A percentile compares a stretch with the other conserved stretches of the same genome.
phyloP scores from a whole-genome alignment of 2,797 vertebrate genomes.

The Emydoidea blandingii region DNA sequence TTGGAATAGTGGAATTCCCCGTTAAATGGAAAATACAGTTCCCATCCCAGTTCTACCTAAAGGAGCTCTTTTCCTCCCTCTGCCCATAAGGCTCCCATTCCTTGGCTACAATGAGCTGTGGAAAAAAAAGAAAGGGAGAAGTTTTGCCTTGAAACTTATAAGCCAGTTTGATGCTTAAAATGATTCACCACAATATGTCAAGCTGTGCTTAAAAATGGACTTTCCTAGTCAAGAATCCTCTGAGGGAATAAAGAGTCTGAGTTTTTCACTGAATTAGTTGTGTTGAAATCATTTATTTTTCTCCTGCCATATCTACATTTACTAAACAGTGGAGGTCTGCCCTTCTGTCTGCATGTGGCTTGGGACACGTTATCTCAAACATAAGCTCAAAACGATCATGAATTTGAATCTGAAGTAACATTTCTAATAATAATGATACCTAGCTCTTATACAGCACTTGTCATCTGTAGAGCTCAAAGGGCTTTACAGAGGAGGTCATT shows the following conservation, averaged over 20 bases:
- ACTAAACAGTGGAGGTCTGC: accelerated
- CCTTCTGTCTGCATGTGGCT: conserved; percentile 11
- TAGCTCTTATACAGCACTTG: no score
- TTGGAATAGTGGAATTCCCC: no score
- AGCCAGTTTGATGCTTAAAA: conserved; percentile 11
- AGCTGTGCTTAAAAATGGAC: neutral
- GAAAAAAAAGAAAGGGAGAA: neutral
- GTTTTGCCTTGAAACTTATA: conserved; percentile 9
- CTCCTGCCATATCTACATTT: conserved; percentile 10
- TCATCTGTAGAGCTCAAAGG: no score
- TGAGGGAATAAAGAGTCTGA: conserved; percentile 50
- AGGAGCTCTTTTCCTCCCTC: neutral
- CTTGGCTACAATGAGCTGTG: neutral
- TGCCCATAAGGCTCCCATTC: neutral
- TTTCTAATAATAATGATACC: no score
- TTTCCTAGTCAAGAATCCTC: conserved; percentile 18
- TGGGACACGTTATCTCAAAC: conserved; percentile 59
- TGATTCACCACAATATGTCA: neutral
- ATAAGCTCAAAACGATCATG: conserved; percentile 65
- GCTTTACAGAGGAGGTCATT: no score
- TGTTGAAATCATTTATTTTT: conserved; percentile 39
- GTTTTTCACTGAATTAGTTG: neutral
- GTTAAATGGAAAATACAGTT: no score
- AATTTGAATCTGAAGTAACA: conserved; percentile 61
- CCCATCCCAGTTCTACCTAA: no score